Evolutionary conservation across 2,888 invertebrate species (phyloP).

Genomic region (Ommatoiulus sabulosus): DNA sequence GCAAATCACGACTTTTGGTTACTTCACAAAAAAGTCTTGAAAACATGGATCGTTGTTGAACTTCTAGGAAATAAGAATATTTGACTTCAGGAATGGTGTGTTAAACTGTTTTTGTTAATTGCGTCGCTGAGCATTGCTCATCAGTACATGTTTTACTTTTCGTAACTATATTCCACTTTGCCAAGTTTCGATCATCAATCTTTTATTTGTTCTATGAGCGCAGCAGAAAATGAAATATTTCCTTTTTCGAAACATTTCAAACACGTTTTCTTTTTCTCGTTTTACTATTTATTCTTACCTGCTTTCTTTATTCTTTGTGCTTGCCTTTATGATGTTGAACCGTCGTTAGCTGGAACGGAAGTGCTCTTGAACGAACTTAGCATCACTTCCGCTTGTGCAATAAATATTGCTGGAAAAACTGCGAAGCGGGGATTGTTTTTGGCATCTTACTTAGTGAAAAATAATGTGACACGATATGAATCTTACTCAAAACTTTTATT

Average conservation of each 20-base stretch:
- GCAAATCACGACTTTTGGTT: too few species aligned
- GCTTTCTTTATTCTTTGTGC: not conserved
- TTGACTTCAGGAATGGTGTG: too few species aligned
- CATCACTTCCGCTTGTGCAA: not conserved
- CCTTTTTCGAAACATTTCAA: not conserved
- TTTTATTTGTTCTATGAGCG: not conserved
- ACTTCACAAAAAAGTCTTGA: too few species aligned
- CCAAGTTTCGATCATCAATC: conserved; percentile 31
- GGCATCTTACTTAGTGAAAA: not conserved
- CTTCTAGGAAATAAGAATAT: too few species aligned
- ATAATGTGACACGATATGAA: not conserved
- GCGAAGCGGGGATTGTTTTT: not conserved
- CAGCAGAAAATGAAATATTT: not conserved
- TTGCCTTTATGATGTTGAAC: conserved; percentile 12
- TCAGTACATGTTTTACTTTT: too few species aligned
- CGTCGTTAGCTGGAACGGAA: not conserved
- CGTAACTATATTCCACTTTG: not conserved
- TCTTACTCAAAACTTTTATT: not conserved
- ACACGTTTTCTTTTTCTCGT: not conserved
- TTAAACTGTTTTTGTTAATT: too few species aligned
- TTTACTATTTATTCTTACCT: not conserved
- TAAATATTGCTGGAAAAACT: not conserved
- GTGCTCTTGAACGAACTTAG: not conserved
- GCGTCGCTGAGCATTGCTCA: too few species aligned
- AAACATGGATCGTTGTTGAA: too few species aligned